Base-by-base conservation (phyloP, 1,140 invertebrate genomes). In the Orussus abietinus region DNA sequence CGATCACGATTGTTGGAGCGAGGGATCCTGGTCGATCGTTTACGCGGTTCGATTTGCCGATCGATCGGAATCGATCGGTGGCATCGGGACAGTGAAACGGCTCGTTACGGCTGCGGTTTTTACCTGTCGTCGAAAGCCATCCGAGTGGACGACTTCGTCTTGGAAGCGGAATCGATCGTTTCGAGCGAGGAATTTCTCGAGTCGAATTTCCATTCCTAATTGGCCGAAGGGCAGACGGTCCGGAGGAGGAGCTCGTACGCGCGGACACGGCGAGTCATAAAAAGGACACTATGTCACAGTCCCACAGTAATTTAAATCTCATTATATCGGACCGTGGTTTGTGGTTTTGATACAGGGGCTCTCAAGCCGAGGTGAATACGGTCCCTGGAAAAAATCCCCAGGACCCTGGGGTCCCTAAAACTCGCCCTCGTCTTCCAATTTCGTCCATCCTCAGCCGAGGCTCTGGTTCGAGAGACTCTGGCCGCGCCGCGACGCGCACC, bases 301-400 rank as follows among this genome's bases (percentile, higher is more conserved):
- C 61, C 51, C 58, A 61, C 57, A 59, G 64, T 63, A 65, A 68
- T 68, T 68, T 66, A 68, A 68, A 66, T 68, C 65, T 68, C 63
- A 68, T 68, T 68, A 68, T 64, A 64, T 62, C 50, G 60, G 53
- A 17, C 55, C 59, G 58, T 50, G 55, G 65, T 64, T 56, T 66
- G 65, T 41, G 65, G 63, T 68, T 63, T 62, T 50, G 45, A 53
- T 52, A 40, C 43, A 37, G 47, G 14, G 54, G 36, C 26, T 57
- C 57, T 53, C 57, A 56, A 34, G 15, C 20, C 21, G 26, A 12
- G 10, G 53, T 48, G 52, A 54, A n/a, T n/a, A n/a, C n/a, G n/a
- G n/a, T 12, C 21, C 20, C 12, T 31, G 26, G 12, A 14, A 21
- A 28, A 21, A 10, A 17, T 38, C 22, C 17, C 29, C 32, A 28